Conservation (phyloP, 37 sponge, comb jelly and placozoan species). For the Ianthella basta region DNA sequence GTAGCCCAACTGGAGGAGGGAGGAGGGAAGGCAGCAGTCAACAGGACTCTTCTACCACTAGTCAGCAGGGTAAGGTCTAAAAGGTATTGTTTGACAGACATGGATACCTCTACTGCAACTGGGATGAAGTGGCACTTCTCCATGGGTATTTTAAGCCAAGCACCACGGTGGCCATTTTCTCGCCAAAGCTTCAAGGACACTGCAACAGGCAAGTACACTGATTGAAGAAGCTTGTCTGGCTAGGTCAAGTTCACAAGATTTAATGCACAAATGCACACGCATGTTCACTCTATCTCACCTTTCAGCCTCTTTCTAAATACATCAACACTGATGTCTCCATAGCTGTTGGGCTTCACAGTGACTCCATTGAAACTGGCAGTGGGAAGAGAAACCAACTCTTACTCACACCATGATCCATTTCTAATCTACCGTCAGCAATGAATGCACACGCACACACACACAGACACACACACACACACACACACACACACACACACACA, state of each 20-base stretch:
- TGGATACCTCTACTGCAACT: slow-evolving; percentile 64
- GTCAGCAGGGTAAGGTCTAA: background rate
- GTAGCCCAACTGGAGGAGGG: slow-evolving; percentile 65
- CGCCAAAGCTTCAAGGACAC: slow-evolving; percentile 69
- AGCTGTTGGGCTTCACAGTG: slow-evolving; percentile 45
- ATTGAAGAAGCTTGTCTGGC: background rate
- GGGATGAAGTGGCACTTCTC: slow-evolving; percentile 59
- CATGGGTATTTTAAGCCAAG: slow-evolving; percentile 73
- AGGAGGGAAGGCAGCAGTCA: background rate
- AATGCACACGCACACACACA: no score
- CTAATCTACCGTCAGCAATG: no score
- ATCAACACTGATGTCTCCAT: slow-evolving; percentile 42
- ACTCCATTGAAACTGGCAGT: slow-evolving; percentile 61
- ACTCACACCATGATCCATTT: no score
- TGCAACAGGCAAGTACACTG: background rate
- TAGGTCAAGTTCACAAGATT: no score
- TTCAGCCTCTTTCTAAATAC: slow-evolving; percentile 41
- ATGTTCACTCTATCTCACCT: slow-evolving; percentile 26
- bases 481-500: no score
- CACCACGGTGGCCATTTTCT: slow-evolving; percentile 62
- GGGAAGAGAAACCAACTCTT: background rate
- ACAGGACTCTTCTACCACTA: background rate
- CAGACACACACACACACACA: no score
- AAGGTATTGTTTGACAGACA: background rate
- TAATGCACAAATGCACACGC: background rate